A percentile compares a stretch with the other conserved stretches of the same genome.
phyloP scores from a whole-genome alignment of 2,113 vertebrate species.

The Daubentonia madagascariensis region DNA sequence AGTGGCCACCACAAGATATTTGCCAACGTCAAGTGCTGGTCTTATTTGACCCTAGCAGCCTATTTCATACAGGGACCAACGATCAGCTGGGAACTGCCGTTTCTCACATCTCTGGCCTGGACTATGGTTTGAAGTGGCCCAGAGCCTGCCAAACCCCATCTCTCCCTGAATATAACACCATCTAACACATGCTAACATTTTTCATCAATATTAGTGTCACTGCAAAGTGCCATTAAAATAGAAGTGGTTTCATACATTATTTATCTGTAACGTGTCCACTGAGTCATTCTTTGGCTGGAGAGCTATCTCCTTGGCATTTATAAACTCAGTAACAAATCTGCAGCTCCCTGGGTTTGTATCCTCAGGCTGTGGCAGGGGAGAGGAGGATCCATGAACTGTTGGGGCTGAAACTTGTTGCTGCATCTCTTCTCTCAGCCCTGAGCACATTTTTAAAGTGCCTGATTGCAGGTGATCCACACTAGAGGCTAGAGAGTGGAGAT shows the following conservation, averaged over 20 bases:
- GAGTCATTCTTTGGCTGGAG: slow-evolving; percentile 1
- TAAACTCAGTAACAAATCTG: slow-evolving; percentile 16
- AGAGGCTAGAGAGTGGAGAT: not conserved
- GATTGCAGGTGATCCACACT: not conserved
- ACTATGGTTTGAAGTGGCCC: not conserved
- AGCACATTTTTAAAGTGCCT: too few relatives aligned
- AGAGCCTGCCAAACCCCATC: not conserved
- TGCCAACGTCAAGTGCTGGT: not conserved
- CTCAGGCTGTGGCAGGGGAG: not conserved
- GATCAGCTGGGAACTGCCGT: not conserved
- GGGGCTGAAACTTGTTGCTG: not conserved
- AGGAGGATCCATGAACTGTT: not conserved
- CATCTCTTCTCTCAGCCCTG: not conserved
- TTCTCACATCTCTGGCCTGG: slow-evolving; percentile 21
- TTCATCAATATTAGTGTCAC: slow-evolving; percentile 50
- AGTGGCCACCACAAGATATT: too few relatives aligned
- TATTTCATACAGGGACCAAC: not conserved
- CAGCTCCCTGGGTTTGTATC: not conserved
- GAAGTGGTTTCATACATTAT: slow-evolving; percentile 60
- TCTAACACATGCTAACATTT: slow-evolving; percentile 40
- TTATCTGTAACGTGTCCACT: not conserved
- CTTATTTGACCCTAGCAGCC: not conserved
- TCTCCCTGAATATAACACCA: not conserved
- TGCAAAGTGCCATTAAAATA: not conserved
- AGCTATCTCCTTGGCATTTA: slow-evolving; percentile 14